Evolutionary conservation across 2,797 vertebrate genomes (phyloP).

Genomic region (Borostomias antarcticus): DNA sequence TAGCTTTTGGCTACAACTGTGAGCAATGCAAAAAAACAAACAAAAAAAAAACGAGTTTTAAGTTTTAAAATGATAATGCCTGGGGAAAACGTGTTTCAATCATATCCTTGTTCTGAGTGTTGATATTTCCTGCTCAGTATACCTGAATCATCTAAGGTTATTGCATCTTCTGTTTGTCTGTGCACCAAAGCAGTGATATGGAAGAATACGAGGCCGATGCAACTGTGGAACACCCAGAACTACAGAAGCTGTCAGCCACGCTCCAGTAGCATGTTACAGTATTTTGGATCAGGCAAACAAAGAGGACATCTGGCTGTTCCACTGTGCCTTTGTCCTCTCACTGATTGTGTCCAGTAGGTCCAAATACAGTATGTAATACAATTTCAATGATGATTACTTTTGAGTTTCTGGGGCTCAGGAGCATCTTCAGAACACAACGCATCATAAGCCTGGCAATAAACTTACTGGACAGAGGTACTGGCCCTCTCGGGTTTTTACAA

Average conservation of each 20-base stretch:
- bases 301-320: neutral
- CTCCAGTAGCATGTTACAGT: neutral
- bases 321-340: neutral
- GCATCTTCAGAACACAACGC: no score
- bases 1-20: neutral
- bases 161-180: slow-evolving; percentile 13
- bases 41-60: neutral
- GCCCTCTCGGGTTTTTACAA: no score
- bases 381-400: no score
- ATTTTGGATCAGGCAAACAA: neutral
- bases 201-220: neutral
- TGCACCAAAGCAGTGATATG: neutral
- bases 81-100: slow-evolving; percentile 12
- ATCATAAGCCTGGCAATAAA: no score
- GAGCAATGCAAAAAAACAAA: no score
- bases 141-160: slow-evolving; percentile 3
- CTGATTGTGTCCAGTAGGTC: neutral
- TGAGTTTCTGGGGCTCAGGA: no score
- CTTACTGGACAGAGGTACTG: no score
- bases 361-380: neutral
- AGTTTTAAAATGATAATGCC: neutral
- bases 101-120: slow-evolving; percentile 19
- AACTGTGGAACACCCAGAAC: neutral
- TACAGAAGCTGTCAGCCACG: no score
- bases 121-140: slow-evolving; percentile 2